These are phyloP conservation scores for Sternotherus odoratus DNA, from an alignment of 2,797 vertebrate species.

Conservation along the genomic window DNA sequence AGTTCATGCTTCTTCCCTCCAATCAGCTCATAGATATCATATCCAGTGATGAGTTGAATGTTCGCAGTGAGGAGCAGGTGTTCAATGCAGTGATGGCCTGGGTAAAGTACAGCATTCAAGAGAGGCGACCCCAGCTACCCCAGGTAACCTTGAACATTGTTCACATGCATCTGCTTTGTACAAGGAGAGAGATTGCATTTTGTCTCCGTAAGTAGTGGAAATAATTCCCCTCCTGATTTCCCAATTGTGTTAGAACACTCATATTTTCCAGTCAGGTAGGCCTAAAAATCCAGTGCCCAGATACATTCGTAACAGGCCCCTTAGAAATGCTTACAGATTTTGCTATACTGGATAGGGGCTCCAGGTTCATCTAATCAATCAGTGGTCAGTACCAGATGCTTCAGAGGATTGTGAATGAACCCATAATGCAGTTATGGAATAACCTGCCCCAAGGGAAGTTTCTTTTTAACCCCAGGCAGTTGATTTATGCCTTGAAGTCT, in stretches of 20 bases:
- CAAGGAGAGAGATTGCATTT: not conserved
- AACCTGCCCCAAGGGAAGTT: not conserved
- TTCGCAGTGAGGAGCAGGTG: conserved; percentile 98
- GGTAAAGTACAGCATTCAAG: conserved; percentile 99
- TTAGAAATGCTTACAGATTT: conserved; percentile 6
- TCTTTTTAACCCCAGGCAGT: conserved; percentile 32
- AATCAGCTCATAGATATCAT: conserved; percentile 99
- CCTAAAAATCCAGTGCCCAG: not conserved
- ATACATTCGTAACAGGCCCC: not conserved
- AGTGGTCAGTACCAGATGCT: not conserved
- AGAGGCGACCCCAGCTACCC: conserved; percentile 94
- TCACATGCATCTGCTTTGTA: not conserved
- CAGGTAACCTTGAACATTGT: conserved; percentile 83
- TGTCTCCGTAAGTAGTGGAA: not conserved
- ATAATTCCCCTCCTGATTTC: not conserved
- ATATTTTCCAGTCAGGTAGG: not conserved
- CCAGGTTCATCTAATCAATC: conserved; percentile 18
- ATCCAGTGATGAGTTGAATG: conserved; percentile 98
- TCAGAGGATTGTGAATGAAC: not conserved
- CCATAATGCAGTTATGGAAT: not conserved
- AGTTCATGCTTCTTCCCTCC: conserved; percentile 98
- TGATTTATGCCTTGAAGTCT: conserved; percentile 52
- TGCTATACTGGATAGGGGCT: not conserved
- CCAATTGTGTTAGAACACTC: not conserved
- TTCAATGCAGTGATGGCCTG: conserved; percentile 99